Conservation (phyloP, 2,113 vertebrate species). For the Ammodramus savannarum region DNA sequence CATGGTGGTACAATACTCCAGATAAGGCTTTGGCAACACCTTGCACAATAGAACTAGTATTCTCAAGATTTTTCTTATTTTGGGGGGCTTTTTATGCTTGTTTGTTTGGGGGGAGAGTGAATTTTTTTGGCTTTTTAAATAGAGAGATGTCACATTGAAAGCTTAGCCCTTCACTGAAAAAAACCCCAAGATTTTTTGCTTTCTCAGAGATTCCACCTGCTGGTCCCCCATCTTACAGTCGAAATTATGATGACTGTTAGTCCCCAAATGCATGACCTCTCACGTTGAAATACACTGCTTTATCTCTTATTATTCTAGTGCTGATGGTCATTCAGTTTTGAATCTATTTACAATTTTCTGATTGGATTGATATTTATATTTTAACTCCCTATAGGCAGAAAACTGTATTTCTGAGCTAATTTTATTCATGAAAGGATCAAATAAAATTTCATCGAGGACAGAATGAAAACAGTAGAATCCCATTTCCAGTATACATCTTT, state of each 20-base stretch:
- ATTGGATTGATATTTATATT: neutral
- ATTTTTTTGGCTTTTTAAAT: neutral
- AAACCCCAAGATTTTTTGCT: neutral
- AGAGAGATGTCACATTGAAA: neutral
- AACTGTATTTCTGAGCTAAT: neutral
- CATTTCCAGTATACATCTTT: neutral
- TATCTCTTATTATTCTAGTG: neutral
- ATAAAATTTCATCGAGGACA: neutral
- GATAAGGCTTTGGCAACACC: neutral
- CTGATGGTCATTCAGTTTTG: neutral
- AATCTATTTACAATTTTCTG: neutral
- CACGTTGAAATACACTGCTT: neutral
- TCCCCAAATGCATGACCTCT: neutral
- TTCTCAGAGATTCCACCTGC: neutral
- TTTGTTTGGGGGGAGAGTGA: neutral
- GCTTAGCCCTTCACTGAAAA: neutral
- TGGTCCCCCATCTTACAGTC: neutral
- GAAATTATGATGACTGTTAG: neutral
- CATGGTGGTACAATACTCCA: neutral
- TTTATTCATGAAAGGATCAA: neutral
- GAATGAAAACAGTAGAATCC: neutral
- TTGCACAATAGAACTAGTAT: neutral
- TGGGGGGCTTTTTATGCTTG: fast-evolving
- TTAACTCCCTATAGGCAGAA: neutral
- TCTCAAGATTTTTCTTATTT: neutral